Evolutionary conservation across 2,797 vertebrate species (phyloP), one percentile per base, ranked within the genome.

Genomic region (Acanthurus leucopareius): DNA sequence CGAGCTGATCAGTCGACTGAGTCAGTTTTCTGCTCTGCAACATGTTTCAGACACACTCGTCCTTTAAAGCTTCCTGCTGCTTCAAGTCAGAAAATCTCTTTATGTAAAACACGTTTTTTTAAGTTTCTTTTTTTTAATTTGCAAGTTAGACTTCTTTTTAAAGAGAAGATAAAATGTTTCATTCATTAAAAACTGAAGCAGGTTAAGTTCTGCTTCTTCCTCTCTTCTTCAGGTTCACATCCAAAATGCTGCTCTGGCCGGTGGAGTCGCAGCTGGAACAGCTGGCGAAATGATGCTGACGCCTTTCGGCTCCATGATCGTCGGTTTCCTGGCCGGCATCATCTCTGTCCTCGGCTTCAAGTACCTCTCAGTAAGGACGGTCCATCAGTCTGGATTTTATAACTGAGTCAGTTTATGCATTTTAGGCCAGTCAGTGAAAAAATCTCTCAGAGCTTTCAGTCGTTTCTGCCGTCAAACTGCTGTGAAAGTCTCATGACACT

Each of bases 221-320:
- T 59, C 40, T 62, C 1, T 11, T 61, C 51, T 63, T 2, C 28
- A 99, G 98, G 97, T 97, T 19, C 98, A 97, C 90, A 91, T 99
- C 82, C 98, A 99, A 83, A 98, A 99, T 0, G 97, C 98, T 0
- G 95, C 96, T 0, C 80, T 99, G 92, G 97, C 98, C 0, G 96
- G 96, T 0, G 93, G 92, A 0, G 97, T 98, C 0, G 86, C 97
- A 3, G 96, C 96, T 47, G 98, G 97, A 22, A 99, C 97, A 0
- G 94, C 97, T 0, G 97, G 95, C 1, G 97, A 99, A 85, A 99
- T 99, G 98, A 96, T 97, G 96, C 87, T 97, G 81, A 97, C 97
- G 0, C 97, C 97, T 0, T 96, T 94, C 0, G 98, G 98, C 51
- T 97, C 97, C 17, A 96, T 99, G 93, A 94, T 94, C 0, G 95